phyloP scores from a whole-genome alignment of 2,888 invertebrate genomes.

The Agelastica alni region DNA sequence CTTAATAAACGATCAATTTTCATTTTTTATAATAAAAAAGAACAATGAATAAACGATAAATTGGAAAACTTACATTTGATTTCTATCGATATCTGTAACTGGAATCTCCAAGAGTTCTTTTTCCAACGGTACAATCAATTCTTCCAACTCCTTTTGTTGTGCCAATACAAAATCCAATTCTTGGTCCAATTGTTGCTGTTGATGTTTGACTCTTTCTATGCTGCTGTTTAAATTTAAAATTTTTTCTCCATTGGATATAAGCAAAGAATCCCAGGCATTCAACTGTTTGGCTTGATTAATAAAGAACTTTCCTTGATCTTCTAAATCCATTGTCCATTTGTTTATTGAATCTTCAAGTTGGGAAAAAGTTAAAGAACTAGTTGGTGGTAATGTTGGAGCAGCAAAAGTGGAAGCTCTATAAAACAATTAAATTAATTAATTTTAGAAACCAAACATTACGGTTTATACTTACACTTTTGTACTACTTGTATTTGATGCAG shows the following conservation, averaged over 20 bases:
- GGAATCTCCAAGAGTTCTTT: slow-evolving; percentile 72
- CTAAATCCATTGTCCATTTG: slow-evolving; percentile 91
- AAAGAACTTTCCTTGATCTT: slow-evolving; percentile 91
- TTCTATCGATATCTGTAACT: slow-evolving; percentile 84
- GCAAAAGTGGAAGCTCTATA: slow-evolving; percentile 37
- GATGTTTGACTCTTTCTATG: slow-evolving; percentile 85
- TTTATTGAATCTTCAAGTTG: slow-evolving; percentile 91
- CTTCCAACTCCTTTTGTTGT: slow-evolving; percentile 91
- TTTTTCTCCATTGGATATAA: slow-evolving; percentile 92
- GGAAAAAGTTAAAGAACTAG: slow-evolving; percentile 72
- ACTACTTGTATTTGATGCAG: slow-evolving; percentile 7
- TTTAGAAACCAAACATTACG: neutral
- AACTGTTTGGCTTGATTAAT: slow-evolving; percentile 93
- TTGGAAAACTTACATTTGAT: slow-evolving; percentile 71
- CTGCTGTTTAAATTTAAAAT: slow-evolving; percentile 84
- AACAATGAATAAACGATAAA: slow-evolving; percentile 7
- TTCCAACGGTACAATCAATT: slow-evolving; percentile 83
- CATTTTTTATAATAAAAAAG: neutral
- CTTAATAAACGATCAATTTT: slow-evolving; percentile 3
- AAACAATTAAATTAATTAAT: neutral
- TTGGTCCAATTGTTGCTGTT: slow-evolving; percentile 87
- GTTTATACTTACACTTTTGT: slow-evolving; percentile 8
- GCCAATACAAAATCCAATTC: slow-evolving; percentile 92
- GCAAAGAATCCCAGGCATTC: slow-evolving; percentile 91
- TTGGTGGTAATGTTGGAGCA: slow-evolving; percentile 46